phyloP scores from a whole-genome alignment of 2,797 vertebrate species.

The Morelia viridis region DNA sequence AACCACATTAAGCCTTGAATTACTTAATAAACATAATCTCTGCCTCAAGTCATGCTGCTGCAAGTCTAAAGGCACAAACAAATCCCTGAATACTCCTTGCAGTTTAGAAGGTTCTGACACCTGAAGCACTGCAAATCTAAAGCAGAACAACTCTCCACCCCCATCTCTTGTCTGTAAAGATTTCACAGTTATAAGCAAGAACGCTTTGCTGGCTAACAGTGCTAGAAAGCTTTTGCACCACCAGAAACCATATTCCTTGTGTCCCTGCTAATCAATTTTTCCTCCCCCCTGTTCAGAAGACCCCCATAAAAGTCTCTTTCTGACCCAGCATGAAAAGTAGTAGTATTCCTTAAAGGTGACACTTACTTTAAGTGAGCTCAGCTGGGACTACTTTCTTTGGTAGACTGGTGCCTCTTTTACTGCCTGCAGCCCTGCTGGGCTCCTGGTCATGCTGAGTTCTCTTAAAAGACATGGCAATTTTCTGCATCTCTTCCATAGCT shows the following conservation, averaged over 20 bases:
- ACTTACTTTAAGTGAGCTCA: constrained; percentile 25
- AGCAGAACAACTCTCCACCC: neutral
- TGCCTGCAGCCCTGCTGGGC: constrained; percentile 16
- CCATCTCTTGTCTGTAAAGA: neutral
- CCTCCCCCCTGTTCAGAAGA: neutral
- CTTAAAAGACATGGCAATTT: constrained; percentile 19
- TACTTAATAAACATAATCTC: neutral
- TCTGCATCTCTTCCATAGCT: constrained; percentile 9
- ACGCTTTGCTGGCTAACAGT: neutral
- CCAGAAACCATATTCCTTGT: constrained; percentile 6
- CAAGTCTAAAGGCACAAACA: neutral
- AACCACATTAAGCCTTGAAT: neutral
- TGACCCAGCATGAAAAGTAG: constrained; percentile 16
- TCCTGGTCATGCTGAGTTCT: constrained; percentile 10
- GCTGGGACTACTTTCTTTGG: constrained; percentile 26
- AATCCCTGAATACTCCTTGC: neutral
- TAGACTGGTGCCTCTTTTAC: constrained; percentile 9
- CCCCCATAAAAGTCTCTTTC: neutral
- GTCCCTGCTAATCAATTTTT: constrained; percentile 7
- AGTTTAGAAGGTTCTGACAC: neutral
- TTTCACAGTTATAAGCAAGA: constrained; percentile 16
- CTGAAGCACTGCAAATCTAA: constrained; percentile 8
- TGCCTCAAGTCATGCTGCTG: neutral
- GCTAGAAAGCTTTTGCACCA: constrained; percentile 29
- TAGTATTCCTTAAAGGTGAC: constrained; percentile 26